A percentile compares a stretch with the other conserved stretches of the same genome.
These are phyloP conservation scores for Megalops cyprinoides DNA, from an alignment of 2,797 vertebrate genomes.

Conservation along the genomic window DNA sequence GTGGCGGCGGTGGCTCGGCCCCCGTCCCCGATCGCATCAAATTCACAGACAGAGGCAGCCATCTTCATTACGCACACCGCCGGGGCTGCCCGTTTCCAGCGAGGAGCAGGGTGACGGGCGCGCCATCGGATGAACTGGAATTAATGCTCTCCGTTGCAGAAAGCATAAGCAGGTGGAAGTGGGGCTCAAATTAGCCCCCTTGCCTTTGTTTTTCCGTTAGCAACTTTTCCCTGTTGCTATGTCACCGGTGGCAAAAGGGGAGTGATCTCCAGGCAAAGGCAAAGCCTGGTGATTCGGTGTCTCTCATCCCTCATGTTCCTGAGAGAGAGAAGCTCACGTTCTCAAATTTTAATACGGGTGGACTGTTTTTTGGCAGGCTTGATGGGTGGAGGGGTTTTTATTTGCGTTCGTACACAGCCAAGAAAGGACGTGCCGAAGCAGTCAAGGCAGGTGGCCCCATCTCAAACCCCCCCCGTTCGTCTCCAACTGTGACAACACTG, in stretches of 20 bases:
- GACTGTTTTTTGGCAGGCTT: no score
- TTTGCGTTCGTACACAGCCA: not conserved
- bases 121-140: not conserved
- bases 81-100: not conserved
- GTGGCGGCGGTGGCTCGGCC: no score
- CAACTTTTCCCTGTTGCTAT: slow-evolving; percentile 24
- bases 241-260: slow-evolving; percentile 5
- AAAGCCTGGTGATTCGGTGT: not conserved
- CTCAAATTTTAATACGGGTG: not conserved
- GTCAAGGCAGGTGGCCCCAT: not conserved
- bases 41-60: not conserved
- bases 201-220: not conserved
- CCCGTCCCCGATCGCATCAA: not conserved
- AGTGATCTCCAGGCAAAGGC: slow-evolving; percentile 9
- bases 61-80: not conserved
- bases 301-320: not conserved
- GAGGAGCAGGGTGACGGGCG: not conserved
- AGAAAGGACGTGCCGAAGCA: not conserved
- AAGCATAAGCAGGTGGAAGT: slow-evolving; percentile 15
- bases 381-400: not conserved
- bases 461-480: not conserved
- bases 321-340: not conserved
- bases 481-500: not conserved
- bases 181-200: slow-evolving; percentile 26
- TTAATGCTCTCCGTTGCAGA: slow-evolving; percentile 5